Percentiles rank a stretch among this genome's conserved stretches.
These are phyloP conservation scores for Epistrophe grossulariae DNA, from an alignment of 2,888 invertebrate genomes.

Conservation along the genomic window DNA sequence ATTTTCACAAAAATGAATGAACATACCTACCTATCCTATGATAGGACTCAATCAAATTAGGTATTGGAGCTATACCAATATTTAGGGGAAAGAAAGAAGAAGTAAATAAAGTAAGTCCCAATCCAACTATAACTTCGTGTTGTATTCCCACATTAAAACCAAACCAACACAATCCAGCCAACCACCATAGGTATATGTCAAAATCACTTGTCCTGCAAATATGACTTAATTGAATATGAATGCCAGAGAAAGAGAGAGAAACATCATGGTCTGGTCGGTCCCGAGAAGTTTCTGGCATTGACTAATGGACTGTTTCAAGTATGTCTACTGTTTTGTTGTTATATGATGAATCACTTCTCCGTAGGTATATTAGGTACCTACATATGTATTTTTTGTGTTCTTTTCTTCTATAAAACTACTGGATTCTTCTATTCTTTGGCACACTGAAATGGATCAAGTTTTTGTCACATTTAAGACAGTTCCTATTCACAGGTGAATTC, in stretches of 20 bases:
- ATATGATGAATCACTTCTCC: slow-evolving; percentile 60
- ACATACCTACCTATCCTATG: slow-evolving; percentile 14
- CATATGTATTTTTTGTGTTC: slow-evolving; percentile 12
- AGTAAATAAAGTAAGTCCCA: slow-evolving; percentile 4
- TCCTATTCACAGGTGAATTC: slow-evolving; percentile 57
- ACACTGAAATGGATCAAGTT: slow-evolving; percentile 41
- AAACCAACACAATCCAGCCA: slow-evolving; percentile 17
- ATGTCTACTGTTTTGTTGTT: slow-evolving; percentile 28
- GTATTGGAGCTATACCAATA: not conserved
- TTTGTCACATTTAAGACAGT: slow-evolving; percentile 57
- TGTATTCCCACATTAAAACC: slow-evolving; percentile 59
- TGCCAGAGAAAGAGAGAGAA: slow-evolving; percentile 41
- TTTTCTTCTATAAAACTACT: not conserved
- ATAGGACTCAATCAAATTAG: slow-evolving; percentile 71
- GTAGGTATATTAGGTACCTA: no score
- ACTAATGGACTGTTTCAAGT: slow-evolving; percentile 66
- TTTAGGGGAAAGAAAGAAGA: not conserved
- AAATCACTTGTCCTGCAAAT: slow-evolving; percentile 77
- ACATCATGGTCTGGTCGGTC: not conserved
- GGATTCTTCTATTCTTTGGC: not conserved
- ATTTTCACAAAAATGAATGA: slow-evolving; percentile 30
- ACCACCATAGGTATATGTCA: slow-evolving; percentile 63
- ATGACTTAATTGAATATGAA: slow-evolving; percentile 78
- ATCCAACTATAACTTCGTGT: not conserved
- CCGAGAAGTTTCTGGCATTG: slow-evolving; percentile 67